These are phyloP conservation scores for Ptychodera flava DNA, from an alignment of 35 echinoderm and acorn worm genomes.

Conservation along the genomic window DNA sequence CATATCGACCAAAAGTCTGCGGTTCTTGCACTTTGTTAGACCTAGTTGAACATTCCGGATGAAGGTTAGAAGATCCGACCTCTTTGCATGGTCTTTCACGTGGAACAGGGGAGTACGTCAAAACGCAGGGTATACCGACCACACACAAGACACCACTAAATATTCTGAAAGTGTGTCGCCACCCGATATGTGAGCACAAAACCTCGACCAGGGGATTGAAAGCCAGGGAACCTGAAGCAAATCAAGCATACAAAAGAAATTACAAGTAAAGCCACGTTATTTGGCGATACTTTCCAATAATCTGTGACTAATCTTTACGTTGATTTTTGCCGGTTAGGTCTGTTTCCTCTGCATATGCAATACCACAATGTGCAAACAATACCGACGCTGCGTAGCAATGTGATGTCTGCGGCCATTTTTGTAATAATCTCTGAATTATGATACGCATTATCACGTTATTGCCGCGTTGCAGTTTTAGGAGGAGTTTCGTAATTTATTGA, in stretches of 20 bases:
- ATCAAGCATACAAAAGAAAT: conserved; percentile 1
- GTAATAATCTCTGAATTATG: background rate
- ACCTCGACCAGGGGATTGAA: conserved; percentile 69
- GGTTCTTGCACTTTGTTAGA: background rate
- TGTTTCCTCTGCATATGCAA: background rate
- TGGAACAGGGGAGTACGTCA: no score
- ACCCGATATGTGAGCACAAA: conserved; percentile 54
- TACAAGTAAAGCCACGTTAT: background rate
- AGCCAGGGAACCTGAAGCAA: conserved; percentile 56
- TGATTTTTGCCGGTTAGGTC: background rate
- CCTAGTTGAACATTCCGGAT: background rate
- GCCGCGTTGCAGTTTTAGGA: background rate
- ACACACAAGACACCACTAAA: conserved; percentile 46
- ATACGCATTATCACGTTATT: background rate
- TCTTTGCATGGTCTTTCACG: no score
- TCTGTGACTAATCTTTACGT: background rate
- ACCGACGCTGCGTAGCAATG: no score
- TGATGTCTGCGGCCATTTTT: background rate
- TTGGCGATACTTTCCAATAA: background rate
- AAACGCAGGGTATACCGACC: conserved; percentile 36
- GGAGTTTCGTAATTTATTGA: background rate
- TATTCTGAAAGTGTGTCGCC: conserved; percentile 65
- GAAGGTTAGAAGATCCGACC: background rate
- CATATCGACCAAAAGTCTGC: conserved; percentile 67
- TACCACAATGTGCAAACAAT: background rate